phyloP scores from a whole-genome alignment of 2,888 invertebrate species.

The Leucozona laternaria region DNA sequence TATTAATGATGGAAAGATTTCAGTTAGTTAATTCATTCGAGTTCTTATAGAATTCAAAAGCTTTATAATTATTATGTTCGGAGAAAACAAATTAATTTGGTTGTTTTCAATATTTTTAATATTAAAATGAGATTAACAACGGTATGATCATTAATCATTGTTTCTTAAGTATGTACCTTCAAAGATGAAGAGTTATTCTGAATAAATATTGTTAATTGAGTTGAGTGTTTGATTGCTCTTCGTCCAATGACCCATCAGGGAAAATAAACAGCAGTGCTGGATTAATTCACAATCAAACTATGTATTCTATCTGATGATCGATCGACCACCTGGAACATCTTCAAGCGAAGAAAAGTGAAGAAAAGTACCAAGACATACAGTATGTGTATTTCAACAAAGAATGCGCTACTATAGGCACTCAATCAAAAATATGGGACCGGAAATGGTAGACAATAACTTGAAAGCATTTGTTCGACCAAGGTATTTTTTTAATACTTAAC shows the following conservation, averaged over 20 bases:
- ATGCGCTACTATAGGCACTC: too few relatives aligned
- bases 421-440: too few relatives aligned
- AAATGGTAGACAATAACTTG: too few relatives aligned
- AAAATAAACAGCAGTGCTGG: neutral
- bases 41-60: neutral
- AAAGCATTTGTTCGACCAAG: too few relatives aligned
- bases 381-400: too few relatives aligned
- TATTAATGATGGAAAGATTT: constrained; percentile 59
- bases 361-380: too few relatives aligned
- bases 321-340: too few relatives aligned
- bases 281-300: neutral
- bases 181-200: neutral
- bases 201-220: neutral
- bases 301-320: too few relatives aligned
- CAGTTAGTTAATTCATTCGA: neutral
- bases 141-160: neutral
- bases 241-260: neutral
- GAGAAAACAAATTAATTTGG: neutral
- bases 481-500: too few relatives aligned
- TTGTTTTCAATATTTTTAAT: neutral
- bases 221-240: neutral
- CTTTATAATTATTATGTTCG: neutral
- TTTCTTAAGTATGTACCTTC: neutral
- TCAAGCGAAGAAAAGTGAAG: too few relatives aligned
- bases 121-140: neutral